Evolutionary conservation across 1,140 invertebrate genomes (phyloP), one percentile per base, ranked within the genome.

Genomic region (Ditylenchus dipsaci): DNA sequence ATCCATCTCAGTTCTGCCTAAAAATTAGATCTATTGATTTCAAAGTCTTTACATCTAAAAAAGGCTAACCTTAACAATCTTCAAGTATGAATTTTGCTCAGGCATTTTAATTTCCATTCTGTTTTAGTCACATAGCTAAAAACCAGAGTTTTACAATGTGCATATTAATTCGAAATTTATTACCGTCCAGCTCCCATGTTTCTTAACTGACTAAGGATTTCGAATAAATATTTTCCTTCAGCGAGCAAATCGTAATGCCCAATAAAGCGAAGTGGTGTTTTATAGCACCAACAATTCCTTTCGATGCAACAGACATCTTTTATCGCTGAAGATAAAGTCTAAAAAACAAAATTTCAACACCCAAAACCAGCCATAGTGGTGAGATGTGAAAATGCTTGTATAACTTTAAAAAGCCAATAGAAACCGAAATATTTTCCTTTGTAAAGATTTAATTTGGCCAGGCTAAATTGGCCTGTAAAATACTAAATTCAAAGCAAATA

Each of bases 211-310:
- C 65, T 68, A 21, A 83, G 68, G 64, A 82, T 83, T 63, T 82
- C 80, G 66, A 72, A 82, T 15, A 82, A 38, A 63, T 79, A 81
- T 65, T 82, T 83, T 1, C 80, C 80, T 59, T 82, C 74, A 17
- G 76, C 71, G 13, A 56, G 63, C 33, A 76, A 47, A 69, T 82
- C 80, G 53, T 71, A 65, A 59, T 83, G 75, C 38, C 80, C 80
- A 30, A 83, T 73, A 59, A 78, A 82, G 29, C 81, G 76, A 61
- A 79, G 77, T 85, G 95, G 92, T 63, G 3, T 9, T 56, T 56
- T 3, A 38, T 38, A 38, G 33, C 33, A 11, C 33, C 33, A 38
- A 38, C 33, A 3, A 38, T 38, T 38, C 3, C 33, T 38, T 38
- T 38, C 3, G 33, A 38, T 38, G 33, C 33, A 38, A 11, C 33